Evolutionary conservation across 2,888 invertebrate species (phyloP), one percentile per base, ranked within the genome.

Genomic region (Tiphia femorata): DNA sequence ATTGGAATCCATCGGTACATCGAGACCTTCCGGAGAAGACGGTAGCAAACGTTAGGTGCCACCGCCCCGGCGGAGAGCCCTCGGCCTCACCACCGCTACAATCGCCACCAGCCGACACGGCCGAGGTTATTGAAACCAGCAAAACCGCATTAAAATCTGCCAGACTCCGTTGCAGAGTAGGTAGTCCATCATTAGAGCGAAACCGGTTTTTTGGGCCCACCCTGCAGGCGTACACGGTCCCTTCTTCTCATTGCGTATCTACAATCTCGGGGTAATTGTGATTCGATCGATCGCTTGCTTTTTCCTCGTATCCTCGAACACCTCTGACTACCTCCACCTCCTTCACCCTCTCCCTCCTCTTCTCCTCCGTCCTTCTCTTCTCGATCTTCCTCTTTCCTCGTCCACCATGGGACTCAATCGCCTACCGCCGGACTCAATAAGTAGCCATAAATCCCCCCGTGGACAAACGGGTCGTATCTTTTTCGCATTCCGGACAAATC

Each of bases 191-290:
- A 72, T 74, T 71, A 72, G 55, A 49, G 35, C 49, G 46, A 73
- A 74, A 73, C 75, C 72, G 73, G 72, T 76, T 74, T 62, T 67
- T 70, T 62, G 58, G 62, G 70, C 68, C 70, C 68, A 71, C 63
- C 70, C 67, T 67, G 66, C 64, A 58, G 56, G 53, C 65, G 38
- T 54, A 38, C 55, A 27, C 50, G 50, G n/a, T 47, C 37, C 19
- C 58, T 56, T 42, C 61, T 66, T 60, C 61, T 54, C 44, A 57
- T 69, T 69, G 47, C 60, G 46, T 55, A 64, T 69, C 57, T 57
- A 44, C 43, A 48, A 64, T 50, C 53, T 48, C n/a, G 43, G 21
- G 3, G 7, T 21, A 20, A 12, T 8, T 20, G 21, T 10, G 19
- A 14, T 38, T 43, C 25, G 37, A 60, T 52, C 49, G 51, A 64